Evolutionary conservation across 2,797 vertebrate genomes (phyloP).

Genomic region (Salmo trutta): DNA sequence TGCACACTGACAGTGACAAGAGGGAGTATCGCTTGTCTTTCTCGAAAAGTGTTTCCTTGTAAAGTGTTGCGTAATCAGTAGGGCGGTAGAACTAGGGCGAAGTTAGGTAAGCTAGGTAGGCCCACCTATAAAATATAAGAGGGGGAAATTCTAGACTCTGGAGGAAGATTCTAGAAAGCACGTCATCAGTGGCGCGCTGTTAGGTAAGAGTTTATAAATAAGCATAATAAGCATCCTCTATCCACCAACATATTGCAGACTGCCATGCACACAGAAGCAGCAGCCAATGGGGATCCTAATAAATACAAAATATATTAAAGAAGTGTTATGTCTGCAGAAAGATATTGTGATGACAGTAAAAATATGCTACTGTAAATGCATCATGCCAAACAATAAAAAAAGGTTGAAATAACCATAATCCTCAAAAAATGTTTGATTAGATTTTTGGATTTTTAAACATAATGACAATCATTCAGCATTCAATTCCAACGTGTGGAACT

Average conservation of each 20-base stretch:
- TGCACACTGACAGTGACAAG: slow-evolving; percentile 19
- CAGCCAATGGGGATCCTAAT: no score
- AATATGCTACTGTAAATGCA: neutral
- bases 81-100: neutral
- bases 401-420: neutral
- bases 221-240: neutral
- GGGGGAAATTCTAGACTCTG: slow-evolving; percentile 20
- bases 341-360: neutral
- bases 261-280: neutral
- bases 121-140: slow-evolving; percentile 13
- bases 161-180: neutral
- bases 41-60: neutral
- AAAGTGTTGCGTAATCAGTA: neutral
- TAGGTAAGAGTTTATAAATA: slow-evolving; percentile 1
- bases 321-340: neutral
- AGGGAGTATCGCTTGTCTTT: slow-evolving; percentile 10
- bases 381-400: neutral
- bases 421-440: neutral
- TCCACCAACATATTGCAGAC: slow-evolving; percentile 9
- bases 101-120: slow-evolving; percentile 8
- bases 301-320: no score
- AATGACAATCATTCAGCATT: neutral
- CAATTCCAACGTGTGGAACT: neutral
- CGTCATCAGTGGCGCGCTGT: neutral
- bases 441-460: no score